phyloP scores from a whole-genome alignment of 2,113 vertebrate species.

The Guaruba guarouba region DNA sequence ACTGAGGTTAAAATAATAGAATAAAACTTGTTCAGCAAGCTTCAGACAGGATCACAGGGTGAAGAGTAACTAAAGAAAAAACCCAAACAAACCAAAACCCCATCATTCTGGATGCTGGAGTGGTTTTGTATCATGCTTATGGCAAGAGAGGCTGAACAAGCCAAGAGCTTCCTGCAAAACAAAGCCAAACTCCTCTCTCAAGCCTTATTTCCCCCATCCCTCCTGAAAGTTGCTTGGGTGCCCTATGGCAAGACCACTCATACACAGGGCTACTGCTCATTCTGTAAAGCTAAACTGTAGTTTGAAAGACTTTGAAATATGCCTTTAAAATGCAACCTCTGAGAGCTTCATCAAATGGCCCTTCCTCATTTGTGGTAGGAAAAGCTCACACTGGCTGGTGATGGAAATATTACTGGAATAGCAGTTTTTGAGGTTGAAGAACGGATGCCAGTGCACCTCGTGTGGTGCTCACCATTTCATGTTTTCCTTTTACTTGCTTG shows the following conservation, averaged over 20 bases:
- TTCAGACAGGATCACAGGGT: neutral
- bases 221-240: neutral
- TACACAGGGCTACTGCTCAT: neutral
- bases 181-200: neutral
- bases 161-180: neutral
- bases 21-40: constrained; percentile 30
- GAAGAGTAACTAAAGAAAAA: neutral
- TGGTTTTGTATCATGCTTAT: neutral
- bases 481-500: neutral
- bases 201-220: neutral
- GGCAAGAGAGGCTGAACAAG: neutral
- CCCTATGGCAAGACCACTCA: neutral
- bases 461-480: neutral
- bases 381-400: neutral
- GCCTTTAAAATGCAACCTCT: neutral
- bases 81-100: neutral
- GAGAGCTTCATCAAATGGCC: neutral
- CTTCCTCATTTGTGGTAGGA: neutral
- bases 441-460: neutral
- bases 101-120: neutral
- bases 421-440: neutral
- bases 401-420: neutral
- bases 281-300: neutral
- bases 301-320: neutral
- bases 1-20: constrained; percentile 48